phyloP scores from a whole-genome alignment of 2,113 vertebrate species.

The Cyprinodon variegatus region DNA sequence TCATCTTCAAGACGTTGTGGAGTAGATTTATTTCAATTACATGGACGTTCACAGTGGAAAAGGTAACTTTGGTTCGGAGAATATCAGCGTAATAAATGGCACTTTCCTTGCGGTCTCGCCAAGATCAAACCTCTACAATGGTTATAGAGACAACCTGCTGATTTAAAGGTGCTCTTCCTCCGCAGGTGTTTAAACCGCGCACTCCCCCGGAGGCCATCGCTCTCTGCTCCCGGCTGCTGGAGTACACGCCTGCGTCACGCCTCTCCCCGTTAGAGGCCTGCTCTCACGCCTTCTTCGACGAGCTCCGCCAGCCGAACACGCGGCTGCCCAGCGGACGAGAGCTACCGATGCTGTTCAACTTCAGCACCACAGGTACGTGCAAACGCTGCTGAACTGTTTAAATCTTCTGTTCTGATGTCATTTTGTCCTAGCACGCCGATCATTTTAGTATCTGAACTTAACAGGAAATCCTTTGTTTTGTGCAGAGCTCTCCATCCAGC shows the following conservation, averaged over 20 bases:
- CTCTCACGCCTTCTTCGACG: slow-evolving; percentile 95
- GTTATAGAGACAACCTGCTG: too few relatives aligned
- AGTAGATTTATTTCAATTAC: too few relatives aligned
- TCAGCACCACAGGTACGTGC: slow-evolving; percentile 88
- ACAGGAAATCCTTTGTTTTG: slow-evolving; percentile 9
- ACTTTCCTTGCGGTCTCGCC: too few relatives aligned
- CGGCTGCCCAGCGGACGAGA: slow-evolving; percentile 93
- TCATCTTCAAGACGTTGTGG: too few relatives aligned
- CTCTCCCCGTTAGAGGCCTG: slow-evolving; percentile 95
- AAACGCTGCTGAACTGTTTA: background rate
- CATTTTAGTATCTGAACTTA: too few relatives aligned
- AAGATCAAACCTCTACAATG: too few relatives aligned
- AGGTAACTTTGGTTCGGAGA: too few relatives aligned
- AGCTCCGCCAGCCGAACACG: slow-evolving; percentile 94
- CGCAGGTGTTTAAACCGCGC: slow-evolving; percentile 78
- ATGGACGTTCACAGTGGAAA: too few relatives aligned
- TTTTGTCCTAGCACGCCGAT: too few relatives aligned
- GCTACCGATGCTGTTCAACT: slow-evolving; percentile 95
- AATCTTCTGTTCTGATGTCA: background rate
- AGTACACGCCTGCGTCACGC: slow-evolving; percentile 93
- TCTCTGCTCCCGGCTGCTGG: slow-evolving; percentile 86
- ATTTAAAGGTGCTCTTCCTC: background rate
- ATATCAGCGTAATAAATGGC: too few relatives aligned
- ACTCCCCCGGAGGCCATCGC: slow-evolving; percentile 80
- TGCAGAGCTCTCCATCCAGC: slow-evolving; percentile 95